Base-by-base conservation (phyloP, 2,113 vertebrate genomes). In the Nothobranchius furzeri region DNA sequence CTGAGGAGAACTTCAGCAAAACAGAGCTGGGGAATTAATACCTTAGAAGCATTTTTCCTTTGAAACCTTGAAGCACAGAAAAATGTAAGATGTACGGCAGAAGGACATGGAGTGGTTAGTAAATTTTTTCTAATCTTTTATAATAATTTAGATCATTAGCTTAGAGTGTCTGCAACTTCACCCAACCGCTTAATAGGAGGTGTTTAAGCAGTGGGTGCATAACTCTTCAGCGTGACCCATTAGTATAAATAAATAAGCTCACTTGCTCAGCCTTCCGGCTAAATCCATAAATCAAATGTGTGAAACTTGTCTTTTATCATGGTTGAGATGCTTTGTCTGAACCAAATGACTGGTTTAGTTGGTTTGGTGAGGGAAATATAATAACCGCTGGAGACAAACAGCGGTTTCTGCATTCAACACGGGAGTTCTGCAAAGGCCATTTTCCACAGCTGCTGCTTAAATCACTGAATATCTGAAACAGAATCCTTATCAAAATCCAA, bases 401-500 rank as follows among this genome's bases (percentile, higher is more conserved):
- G 47, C 36, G 24, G 20, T 57, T 53, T 40, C 17, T 63, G 61
- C 49, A 42, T 68, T 60, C 24, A 17, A 62, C 48, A 46, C 54
- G 72, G 25, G 12, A 37, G 60, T 25, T 57, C 70, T 35, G 7
- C 0, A 17, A 43, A 70, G 42, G 20, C 62, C 6, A 9, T 46
- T 74, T 73, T 46, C 25, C 48, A 50, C 51, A 63, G 54, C 56
- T n/a, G 13, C 55, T 30, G 35, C 50, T 82, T 55, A 65, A 76
- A 80, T 62, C 3, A 63, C 65, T 59, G n/a, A 61, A 53, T 46
- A 54, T 15, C 53, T 61, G 66, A 69, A 65, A 64, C 68, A 70
- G 75, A 77, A 60, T 79, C 71, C 82, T 80, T 71, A 77, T 75
- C 76, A 70, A 12, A 40, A 14, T 52, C 70, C 63, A 60, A 68